Evolutionary conservation across 2,797 vertebrate species (phyloP).

Genomic region (Dicrostonyx torquatus): DNA sequence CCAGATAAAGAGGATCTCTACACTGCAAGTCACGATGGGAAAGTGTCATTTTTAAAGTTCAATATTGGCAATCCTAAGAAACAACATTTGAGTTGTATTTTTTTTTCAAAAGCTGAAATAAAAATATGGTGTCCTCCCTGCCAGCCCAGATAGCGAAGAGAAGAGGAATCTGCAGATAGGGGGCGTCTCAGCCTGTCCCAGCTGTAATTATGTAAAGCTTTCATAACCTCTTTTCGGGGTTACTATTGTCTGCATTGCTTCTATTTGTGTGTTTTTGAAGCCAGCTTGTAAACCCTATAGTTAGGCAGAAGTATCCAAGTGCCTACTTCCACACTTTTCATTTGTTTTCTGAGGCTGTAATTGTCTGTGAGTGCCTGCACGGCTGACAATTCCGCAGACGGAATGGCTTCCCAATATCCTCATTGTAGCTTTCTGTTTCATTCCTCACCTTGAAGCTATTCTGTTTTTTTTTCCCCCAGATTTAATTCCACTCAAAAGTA

Average conservation of each 20-base stretch:
- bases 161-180: background rate
- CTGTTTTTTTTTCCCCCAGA: slow-evolving; percentile 46
- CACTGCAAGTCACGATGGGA: background rate
- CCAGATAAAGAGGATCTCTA: background rate
- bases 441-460: slow-evolving; percentile 69
- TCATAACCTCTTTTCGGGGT: slow-evolving; percentile 62
- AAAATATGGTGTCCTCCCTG: background rate
- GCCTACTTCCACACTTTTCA: slow-evolving; percentile 77
- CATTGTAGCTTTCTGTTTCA: slow-evolving; percentile 50
- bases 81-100: background rate
- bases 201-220: slow-evolving; percentile 57
- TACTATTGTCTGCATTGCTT: slow-evolving; percentile 64
- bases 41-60: background rate
- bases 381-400: slow-evolving; percentile 67
- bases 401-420: slow-evolving; percentile 60
- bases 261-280: slow-evolving; percentile 70
- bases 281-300: slow-evolving; percentile 64
- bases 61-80: background rate
- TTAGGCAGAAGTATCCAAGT: slow-evolving; percentile 80
- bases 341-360: slow-evolving; percentile 73
- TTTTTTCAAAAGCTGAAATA: background rate
- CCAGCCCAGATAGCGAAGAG: background rate
- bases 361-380: slow-evolving; percentile 72
- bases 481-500: slow-evolving; percentile 75
- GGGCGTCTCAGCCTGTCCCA: slow-evolving; percentile 49